A percentile compares a stretch with the other conserved stretches of the same genome.
Evolutionary conservation across 2,797 vertebrate genomes (phyloP).

Genomic region (Acrossocheilus wenchowensis): DNA sequence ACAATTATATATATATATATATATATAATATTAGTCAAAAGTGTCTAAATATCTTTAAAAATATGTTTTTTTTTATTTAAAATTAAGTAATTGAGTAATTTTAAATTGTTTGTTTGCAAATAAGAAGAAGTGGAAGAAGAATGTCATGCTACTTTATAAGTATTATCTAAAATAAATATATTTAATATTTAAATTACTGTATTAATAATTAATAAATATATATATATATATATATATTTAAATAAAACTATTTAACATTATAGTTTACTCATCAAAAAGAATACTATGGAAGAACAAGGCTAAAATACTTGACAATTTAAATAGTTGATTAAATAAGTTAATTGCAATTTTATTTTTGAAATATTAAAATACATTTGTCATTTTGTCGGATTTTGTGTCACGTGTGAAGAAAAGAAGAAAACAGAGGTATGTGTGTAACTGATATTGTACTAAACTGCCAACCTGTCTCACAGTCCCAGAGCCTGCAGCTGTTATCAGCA

Average conservation of each 20-base stretch:
- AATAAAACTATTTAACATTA: not conserved
- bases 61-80: no score
- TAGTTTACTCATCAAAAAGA: no score
- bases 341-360: no score
- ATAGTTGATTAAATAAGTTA: not conserved
- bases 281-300: not conserved
- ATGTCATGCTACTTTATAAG: no score
- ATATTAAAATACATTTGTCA: not conserved
- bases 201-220: no score
- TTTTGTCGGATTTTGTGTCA: not conserved
- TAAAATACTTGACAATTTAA: not conserved
- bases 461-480: constrained; percentile 99
- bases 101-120: no score
- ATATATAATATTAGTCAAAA: no score
- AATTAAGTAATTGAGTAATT: no score
- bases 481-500: constrained; percentile 95
- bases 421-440: not conserved
- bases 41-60: no score
- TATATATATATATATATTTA: no score
- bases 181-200: not conserved
- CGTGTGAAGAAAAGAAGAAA: not conserved
- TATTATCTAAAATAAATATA: not conserved
- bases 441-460: constrained; percentile 27
- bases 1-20: no score
- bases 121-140: no score